A percentile compares a stretch with the other conserved stretches of the same genome.
phyloP scores from a whole-genome alignment of 1,140 invertebrate genomes.

The Globodera ellingtonae region DNA sequence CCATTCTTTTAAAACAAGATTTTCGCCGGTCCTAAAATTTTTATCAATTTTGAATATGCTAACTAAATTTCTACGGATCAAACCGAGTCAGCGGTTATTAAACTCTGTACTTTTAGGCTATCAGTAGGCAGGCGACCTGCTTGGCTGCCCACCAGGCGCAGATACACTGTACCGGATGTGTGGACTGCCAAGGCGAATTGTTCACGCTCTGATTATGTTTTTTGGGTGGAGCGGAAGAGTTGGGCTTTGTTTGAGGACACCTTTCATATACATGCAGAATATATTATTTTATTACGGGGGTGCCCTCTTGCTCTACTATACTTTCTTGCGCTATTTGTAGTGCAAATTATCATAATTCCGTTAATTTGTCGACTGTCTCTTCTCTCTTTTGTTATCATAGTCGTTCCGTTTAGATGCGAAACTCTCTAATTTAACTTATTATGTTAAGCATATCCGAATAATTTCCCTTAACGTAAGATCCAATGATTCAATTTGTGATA shows the following conservation, averaged over 20 bases:
- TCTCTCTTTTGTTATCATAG: background rate
- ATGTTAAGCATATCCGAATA: too few relatives aligned
- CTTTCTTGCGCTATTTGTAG: too few relatives aligned
- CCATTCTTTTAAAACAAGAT: background rate
- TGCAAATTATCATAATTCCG: too few relatives aligned
- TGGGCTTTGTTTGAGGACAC: background rate
- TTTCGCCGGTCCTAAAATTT: background rate
- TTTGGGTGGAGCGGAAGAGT: background rate
- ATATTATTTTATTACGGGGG: too few relatives aligned
- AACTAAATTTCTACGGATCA: background rate
- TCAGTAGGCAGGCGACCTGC: background rate
- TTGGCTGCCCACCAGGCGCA: background rate
- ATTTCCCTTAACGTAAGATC: too few relatives aligned
- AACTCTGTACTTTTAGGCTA: background rate
- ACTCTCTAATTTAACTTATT: too few relatives aligned
- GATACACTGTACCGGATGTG: slow-evolving; percentile 35
- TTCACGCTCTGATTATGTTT: slow-evolving; percentile 20
- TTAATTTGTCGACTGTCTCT: background rate
- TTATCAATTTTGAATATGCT: too few relatives aligned
- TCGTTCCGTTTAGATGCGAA: too few relatives aligned
- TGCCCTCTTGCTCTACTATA: too few relatives aligned
- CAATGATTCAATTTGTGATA: too few relatives aligned
- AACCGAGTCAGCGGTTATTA: background rate
- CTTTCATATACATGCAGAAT: background rate
- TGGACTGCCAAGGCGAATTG: slow-evolving; percentile 37